Percentiles rank a stretch among this genome's conserved stretches.
Conservation (phyloP, 1,140 invertebrate species). For the Drosophila miranda region DNA sequence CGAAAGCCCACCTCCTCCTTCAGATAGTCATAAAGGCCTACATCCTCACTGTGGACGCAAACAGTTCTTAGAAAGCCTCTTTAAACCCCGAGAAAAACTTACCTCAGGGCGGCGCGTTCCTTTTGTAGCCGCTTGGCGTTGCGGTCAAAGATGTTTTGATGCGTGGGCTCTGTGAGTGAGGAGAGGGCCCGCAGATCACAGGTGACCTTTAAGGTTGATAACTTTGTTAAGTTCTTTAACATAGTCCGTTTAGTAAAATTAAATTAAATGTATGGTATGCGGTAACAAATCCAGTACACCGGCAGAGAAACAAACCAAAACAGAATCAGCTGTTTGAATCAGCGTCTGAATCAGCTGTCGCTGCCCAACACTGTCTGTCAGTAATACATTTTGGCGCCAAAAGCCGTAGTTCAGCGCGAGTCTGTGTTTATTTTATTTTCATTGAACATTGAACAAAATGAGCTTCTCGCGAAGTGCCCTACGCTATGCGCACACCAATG, state of each 20-base stretch:
- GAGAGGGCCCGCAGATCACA: constrained; percentile 25
- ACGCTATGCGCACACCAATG: constrained; percentile 94
- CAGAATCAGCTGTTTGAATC: too few relatives aligned
- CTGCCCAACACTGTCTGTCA: constrained; percentile 27
- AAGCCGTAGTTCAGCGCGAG: constrained; percentile 7
- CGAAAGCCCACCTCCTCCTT: constrained; percentile 97
- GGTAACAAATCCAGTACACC: constrained; percentile 21
- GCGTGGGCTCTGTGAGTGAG: constrained; percentile 39
- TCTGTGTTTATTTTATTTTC: background rate
- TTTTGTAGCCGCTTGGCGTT: constrained; percentile 80
- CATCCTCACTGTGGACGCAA: constrained; percentile 83
- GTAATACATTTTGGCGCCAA: constrained; percentile 61
- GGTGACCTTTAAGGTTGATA: constrained; percentile 26
- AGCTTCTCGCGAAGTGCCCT: constrained; percentile 86
- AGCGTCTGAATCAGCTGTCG: too few relatives aligned
- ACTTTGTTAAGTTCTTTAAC: constrained; percentile 28
- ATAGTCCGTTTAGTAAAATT: background rate
- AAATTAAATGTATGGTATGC: constrained; percentile 1
- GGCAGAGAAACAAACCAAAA: too few relatives aligned
- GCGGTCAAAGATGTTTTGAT: constrained; percentile 78
- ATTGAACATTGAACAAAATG: constrained; percentile 82
- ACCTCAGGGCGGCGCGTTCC: constrained; percentile 78
- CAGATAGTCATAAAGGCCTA: constrained; percentile 93
- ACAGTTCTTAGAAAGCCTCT: background rate
- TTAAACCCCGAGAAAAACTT: constrained; percentile 1